Conservation (phyloP, 1,140 invertebrate species). For the Penaeus indicus region DNA sequence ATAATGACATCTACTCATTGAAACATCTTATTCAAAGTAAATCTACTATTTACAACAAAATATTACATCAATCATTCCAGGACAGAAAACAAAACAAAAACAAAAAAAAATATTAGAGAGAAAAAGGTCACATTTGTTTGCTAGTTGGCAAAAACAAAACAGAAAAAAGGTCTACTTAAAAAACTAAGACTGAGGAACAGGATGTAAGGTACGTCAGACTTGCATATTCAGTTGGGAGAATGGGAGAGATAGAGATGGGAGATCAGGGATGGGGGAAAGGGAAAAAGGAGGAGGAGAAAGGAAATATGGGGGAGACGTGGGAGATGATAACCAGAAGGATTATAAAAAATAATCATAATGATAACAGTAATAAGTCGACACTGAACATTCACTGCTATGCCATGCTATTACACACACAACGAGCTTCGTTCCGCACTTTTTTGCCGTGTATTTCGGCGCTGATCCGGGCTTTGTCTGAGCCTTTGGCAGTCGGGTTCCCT, state of each 20-base stretch:
- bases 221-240: neutral
- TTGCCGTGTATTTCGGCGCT: neutral
- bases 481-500: no score
- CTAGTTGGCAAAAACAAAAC: no score
- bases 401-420: neutral
- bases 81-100: slow-evolving; percentile 25
- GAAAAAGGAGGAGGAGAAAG: neutral
- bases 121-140: no score
- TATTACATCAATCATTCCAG: slow-evolving; percentile 38
- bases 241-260: neutral
- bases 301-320: no score
- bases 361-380: neutral
- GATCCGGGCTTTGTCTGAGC: neutral
- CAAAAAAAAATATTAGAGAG: neutral
- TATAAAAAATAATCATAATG: no score
- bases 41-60: slow-evolving; percentile 45
- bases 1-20: neutral
- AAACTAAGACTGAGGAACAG: slow-evolving; percentile 48
- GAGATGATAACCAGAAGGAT: no score
- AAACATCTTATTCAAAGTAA: slow-evolving; percentile 37
- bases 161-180: slow-evolving; percentile 23
- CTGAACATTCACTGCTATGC: slow-evolving; percentile 11
- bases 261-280: neutral
- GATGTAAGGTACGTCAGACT: slow-evolving; percentile 40
- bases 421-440: slow-evolving; percentile 5